phyloP scores from a whole-genome alignment of 2,113 vertebrate species.

The Cisticola juncidis region DNA sequence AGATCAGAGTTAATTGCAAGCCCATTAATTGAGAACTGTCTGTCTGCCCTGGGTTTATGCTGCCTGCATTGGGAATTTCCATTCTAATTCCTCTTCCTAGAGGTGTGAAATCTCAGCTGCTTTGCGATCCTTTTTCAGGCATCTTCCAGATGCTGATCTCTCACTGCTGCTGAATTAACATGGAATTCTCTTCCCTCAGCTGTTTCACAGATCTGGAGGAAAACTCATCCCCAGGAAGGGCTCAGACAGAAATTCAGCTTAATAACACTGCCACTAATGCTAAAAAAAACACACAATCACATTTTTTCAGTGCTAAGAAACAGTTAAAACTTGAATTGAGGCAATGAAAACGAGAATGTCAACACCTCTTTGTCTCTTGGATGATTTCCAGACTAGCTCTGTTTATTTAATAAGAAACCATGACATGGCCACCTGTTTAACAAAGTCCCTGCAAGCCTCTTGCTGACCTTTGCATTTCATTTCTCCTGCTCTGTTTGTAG shows the following conservation, averaged over 20 bases:
- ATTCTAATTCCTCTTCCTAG: not conserved
- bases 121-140: not conserved
- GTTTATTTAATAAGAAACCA: constrained; percentile 21
- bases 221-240: rapidly evolving
- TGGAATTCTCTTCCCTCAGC: not conserved
- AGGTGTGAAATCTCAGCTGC: not conserved
- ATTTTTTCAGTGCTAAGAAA: not conserved
- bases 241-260: not conserved
- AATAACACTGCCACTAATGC: not conserved
- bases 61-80: not conserved
- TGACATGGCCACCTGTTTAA: constrained; percentile 6
- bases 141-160: not conserved
- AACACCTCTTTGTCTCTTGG: constrained; percentile 15
- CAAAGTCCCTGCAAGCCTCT: not conserved
- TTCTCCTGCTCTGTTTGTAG: not conserved
- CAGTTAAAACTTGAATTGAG: constrained; percentile 9
- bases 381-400: not conserved
- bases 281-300: rapidly evolving
- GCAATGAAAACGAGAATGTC: constrained; percentile 16
- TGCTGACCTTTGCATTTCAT: constrained; percentile 11
- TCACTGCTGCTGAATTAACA: not conserved
- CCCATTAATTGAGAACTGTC: not conserved
- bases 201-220: not conserved
- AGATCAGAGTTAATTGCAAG: not conserved
- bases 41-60: not conserved